Evolutionary conservation across 2,797 vertebrate species (phyloP), one percentile per base, ranked within the genome.

Genomic region (Chelon auratus): DNA sequence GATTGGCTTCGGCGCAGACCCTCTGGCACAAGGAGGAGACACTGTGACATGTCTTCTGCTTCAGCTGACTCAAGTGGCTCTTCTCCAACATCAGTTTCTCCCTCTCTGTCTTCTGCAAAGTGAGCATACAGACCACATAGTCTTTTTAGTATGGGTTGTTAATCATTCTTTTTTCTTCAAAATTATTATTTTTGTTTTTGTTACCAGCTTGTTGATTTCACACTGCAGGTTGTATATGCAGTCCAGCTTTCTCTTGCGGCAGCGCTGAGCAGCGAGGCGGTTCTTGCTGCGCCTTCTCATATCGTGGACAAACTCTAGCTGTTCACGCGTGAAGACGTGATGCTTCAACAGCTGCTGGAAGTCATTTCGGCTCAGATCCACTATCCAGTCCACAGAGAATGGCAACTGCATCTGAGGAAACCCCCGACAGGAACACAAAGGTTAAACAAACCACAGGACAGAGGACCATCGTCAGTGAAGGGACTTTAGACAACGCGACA

Each of bases 221-320:
- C 94, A 95, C 86, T 98, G 97, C 57, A 99, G 96, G 67, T 96
- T 97, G 60, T 97, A 94, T 58, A 99, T 97, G 84, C 97, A 99
- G 89, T 99, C 98, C 0, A 99, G 94, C 50, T 99, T 99, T 70
- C 97, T 95, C 89, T 99, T 99, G 76, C 98, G 97, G 84, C 98
- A 99, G n/a, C 97, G 96, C 61, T 97, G 97, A 0, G 98, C 98
- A 0, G 98, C 98, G 0, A 98, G 96, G 42, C 98, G 95, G 71
- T 99, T 99, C 83, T 99, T 99, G 86, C 97, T 97, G 65, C 98
- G 94, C 0, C 98, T 95, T 15, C 98, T 95, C 80, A 99, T 95
- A 18, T 99, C 97, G 0, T 99, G 97, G 79, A 99, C 96, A 43
- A 96, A 97, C 50, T 98, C 96, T 75, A 98, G 92, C 78, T 99